Evolutionary conservation across 2,888 invertebrate genomes (phyloP).

Genomic region (Stegana nigrithorax): DNA sequence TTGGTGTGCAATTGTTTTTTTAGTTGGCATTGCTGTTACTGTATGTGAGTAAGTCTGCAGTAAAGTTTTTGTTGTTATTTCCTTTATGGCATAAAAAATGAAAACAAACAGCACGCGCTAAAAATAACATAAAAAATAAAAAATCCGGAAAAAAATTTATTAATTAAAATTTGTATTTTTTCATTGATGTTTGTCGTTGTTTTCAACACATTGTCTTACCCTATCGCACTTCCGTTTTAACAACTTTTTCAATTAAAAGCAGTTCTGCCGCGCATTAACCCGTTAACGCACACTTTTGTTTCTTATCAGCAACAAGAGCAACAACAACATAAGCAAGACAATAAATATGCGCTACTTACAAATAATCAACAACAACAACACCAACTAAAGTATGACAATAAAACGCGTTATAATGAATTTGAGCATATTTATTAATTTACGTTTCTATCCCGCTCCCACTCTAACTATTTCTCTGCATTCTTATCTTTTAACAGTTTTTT

Average conservation of each 20-base stretch:
- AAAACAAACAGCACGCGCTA: neutral
- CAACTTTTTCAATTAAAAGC: neutral
- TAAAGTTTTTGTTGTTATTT: no score
- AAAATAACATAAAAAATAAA: neutral
- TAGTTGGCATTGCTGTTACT: no score
- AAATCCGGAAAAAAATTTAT: neutral
- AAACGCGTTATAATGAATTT: neutral
- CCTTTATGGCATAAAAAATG: neutral
- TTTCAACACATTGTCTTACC: neutral
- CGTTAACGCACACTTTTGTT: conserved; percentile 6
- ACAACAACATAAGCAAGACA: neutral
- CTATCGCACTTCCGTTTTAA: neutral
- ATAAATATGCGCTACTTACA: neutral
- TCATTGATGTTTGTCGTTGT: neutral
- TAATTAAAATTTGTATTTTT: neutral
- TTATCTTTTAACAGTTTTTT: no score
- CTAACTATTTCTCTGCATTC: no score
- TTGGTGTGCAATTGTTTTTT: no score
- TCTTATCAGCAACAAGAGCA: neutral
- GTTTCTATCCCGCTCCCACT: no score
- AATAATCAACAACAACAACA: neutral
- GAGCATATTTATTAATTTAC: no score
- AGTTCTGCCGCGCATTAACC: conserved; percentile 1
- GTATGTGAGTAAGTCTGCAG: neutral
- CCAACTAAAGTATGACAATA: neutral